Conservation (phyloP, 2,113 vertebrate species). For the Alexandromys fortis region DNA sequence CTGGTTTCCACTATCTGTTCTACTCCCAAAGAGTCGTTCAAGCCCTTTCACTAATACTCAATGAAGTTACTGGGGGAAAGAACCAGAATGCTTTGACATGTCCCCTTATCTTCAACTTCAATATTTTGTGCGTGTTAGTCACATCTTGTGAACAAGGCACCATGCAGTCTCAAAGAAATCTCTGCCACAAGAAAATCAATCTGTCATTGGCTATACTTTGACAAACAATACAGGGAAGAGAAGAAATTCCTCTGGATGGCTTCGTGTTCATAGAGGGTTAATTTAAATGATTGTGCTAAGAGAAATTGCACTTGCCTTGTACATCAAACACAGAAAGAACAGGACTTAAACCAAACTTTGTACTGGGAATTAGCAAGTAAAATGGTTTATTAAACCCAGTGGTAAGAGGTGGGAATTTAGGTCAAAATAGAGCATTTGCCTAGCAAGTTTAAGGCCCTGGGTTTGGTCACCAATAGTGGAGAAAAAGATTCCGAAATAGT, state of each 20-base stretch:
- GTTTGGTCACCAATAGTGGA: background rate
- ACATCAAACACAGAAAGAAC: background rate
- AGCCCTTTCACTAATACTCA: conserved; percentile 18
- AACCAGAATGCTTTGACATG: background rate
- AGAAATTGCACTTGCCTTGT: conserved; percentile 51
- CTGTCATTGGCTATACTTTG: background rate
- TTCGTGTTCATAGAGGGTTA: background rate
- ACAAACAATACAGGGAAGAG: background rate
- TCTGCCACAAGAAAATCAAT: background rate
- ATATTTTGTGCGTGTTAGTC: background rate
- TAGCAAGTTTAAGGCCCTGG: background rate
- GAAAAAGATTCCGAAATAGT: background rate
- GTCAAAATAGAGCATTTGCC: background rate
- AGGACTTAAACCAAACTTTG: conserved; percentile 30
- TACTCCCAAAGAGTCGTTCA: background rate
- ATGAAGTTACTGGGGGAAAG: conserved; percentile 6
- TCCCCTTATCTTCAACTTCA: conserved; percentile 20
- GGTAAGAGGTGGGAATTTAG: background rate
- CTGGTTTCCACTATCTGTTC: too few relatives aligned
- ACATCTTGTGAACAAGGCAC: background rate
- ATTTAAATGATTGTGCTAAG: conserved; percentile 28
- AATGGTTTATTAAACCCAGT: conserved; percentile 17
- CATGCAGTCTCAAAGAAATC: background rate
- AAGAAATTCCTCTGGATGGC: background rate
- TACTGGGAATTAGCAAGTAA: conserved; percentile 22